A percentile compares a stretch with the other conserved stretches of the same genome.
Conservation (phyloP, 1,140 invertebrate genomes). For the Cataglyphis hispanica region DNA sequence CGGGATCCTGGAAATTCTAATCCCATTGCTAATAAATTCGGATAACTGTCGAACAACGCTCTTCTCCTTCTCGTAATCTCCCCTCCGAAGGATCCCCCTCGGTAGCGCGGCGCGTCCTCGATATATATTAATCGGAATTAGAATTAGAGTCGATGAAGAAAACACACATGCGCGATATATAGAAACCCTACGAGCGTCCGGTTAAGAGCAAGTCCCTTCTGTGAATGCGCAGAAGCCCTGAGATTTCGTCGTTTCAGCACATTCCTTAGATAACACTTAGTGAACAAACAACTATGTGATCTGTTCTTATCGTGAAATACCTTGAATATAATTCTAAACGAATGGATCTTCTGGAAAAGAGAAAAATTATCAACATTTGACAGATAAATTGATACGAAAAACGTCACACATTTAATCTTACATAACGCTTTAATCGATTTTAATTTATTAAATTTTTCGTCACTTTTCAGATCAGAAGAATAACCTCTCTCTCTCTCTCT, state of each 20-base stretch:
- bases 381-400: not conserved
- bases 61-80: not conserved
- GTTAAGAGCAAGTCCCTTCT: constrained; percentile 25
- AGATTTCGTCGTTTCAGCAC: constrained; percentile 47
- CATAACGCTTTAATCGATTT: not conserved
- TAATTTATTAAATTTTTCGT: constrained; percentile 14
- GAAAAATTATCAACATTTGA: not conserved
- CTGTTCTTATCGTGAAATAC: not conserved
- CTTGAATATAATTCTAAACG: not conserved
- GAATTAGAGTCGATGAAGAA: constrained; percentile 22
- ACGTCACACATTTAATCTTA: not conserved
- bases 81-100: not conserved
- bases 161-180: constrained; percentile 13
- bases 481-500: no score
- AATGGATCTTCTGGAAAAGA: not conserved
- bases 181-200: not conserved
- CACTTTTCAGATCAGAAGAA: constrained; percentile 22
- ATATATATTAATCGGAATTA: constrained; percentile 36
- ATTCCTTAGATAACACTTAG: constrained; percentile 43
- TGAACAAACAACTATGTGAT: constrained; percentile 7
- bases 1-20: constrained; percentile 47
- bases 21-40: constrained; percentile 58
- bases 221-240: constrained; percentile 25
- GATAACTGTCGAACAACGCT: constrained; percentile 49
- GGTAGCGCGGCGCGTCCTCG: constrained; percentile 1